Evolutionary conservation across 1,140 invertebrate species (phyloP).

Genomic region (Drosophila takahashii): DNA sequence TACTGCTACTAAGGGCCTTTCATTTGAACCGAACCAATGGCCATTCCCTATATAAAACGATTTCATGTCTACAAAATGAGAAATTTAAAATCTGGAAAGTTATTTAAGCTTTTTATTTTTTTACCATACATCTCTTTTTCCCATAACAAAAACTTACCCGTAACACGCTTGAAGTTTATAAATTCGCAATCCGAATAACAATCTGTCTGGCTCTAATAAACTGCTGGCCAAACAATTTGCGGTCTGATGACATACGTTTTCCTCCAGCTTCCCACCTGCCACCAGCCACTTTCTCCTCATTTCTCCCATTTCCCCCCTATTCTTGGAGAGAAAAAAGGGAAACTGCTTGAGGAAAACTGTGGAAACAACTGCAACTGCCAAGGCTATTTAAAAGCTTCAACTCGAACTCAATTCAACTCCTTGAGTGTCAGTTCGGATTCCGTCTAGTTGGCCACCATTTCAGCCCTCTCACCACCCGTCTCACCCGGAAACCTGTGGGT

Average conservation of each 20-base stretch:
- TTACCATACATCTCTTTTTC: too few relatives aligned
- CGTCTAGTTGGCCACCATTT: slow-evolving; percentile 30
- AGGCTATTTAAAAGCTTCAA: slow-evolving; percentile 68
- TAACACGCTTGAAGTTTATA: slow-evolving; percentile 18
- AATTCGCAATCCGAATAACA: slow-evolving; percentile 36
- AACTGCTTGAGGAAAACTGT: slow-evolving; percentile 45
- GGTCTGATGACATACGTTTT: slow-evolving; percentile 43
- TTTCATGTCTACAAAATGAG: neutral
- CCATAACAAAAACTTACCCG: neutral
- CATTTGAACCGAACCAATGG: neutral
- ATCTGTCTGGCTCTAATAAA: slow-evolving; percentile 27
- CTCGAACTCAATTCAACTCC: slow-evolving; percentile 56
- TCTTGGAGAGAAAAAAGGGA: slow-evolving; percentile 17
- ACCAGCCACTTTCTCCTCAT: slow-evolving; percentile 1
- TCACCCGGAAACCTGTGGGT: slow-evolving; percentile 22
- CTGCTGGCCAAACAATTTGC: slow-evolving; percentile 44
- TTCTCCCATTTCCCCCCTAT: slow-evolving; percentile 3
- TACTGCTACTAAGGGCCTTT: neutral
- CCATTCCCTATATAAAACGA: too few relatives aligned
- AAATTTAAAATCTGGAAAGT: neutral
- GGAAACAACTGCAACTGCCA: slow-evolving; percentile 66
- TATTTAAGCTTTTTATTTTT: too few relatives aligned
- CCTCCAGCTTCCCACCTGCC: neutral
- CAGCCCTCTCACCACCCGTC: neutral
- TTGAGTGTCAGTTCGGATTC: slow-evolving; percentile 47